phyloP scores from a whole-genome alignment of 2,113 vertebrate species.

The Cnemophilus loriae region DNA sequence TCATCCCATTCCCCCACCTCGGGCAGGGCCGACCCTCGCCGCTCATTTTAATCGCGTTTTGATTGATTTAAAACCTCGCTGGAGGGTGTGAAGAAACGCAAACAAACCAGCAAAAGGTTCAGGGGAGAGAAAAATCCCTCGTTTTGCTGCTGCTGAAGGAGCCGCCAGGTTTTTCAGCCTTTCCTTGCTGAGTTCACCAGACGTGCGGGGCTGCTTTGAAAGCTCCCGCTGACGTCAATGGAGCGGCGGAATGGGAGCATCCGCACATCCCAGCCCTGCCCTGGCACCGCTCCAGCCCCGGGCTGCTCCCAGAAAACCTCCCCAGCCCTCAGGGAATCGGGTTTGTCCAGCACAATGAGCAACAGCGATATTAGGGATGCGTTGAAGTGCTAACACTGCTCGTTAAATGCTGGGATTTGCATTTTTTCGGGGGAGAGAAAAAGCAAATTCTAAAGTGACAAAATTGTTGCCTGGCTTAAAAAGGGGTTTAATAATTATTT shows the following conservation, averaged over 20 bases:
- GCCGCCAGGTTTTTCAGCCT: neutral
- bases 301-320: neutral
- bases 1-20: accelerated
- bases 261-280: neutral
- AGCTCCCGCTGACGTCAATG: conserved; percentile 76
- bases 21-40: neutral
- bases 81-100: neutral
- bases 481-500: neutral
- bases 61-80: neutral
- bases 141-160: neutral
- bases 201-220: conserved; percentile 43
- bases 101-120: neutral
- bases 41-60: neutral
- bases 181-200: conserved; percentile 42
- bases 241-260: conserved; percentile 64
- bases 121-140: accelerated
- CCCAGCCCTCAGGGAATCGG: neutral
- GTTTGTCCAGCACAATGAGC: accelerated
- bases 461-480: neutral
- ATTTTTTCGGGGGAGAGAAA: too few species aligned
- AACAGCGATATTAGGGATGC: accelerated
- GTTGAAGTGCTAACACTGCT: neutral
- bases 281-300: neutral
- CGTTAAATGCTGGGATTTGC: neutral
- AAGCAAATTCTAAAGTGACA: neutral